Evolutionary conservation across 2,113 vertebrate genomes (phyloP).

Genomic region (Phasianus colchicus): DNA sequence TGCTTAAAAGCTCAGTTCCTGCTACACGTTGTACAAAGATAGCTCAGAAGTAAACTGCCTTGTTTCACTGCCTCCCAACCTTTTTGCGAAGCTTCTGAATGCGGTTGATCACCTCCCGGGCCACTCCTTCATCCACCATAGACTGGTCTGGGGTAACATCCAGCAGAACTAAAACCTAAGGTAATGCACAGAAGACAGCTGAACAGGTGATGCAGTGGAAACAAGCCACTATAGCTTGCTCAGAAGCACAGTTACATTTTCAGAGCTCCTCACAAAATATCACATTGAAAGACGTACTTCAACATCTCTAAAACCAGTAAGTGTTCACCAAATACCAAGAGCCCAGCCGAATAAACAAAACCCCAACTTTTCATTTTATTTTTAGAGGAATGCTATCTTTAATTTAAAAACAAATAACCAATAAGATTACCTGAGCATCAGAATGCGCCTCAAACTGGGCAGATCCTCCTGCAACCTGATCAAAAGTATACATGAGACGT

Average conservation of each 20-base stretch:
- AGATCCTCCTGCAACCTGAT: constrained; percentile 81
- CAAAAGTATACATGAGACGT: constrained; percentile 91
- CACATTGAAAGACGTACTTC: accelerated
- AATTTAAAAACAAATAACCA: background rate
- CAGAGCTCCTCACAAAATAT: background rate
- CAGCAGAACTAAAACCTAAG: constrained; percentile 90
- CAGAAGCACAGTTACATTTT: background rate
- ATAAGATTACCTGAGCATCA: constrained; percentile 87
- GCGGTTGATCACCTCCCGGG: constrained; percentile 96
- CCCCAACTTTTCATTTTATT: background rate
- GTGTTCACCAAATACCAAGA: background rate
- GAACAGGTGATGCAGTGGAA: background rate
- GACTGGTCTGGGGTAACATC: constrained; percentile 94
- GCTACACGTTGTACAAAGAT: background rate
- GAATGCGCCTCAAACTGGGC: constrained; percentile 93
- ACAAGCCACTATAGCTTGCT: background rate
- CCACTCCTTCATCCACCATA: constrained; percentile 96
- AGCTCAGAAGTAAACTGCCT: background rate
- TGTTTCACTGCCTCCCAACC: constrained; percentile 72
- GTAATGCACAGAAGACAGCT: background rate
- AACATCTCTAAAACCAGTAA: background rate
- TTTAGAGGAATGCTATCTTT: background rate
- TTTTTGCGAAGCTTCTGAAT: constrained; percentile 99
- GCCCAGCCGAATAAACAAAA: background rate
- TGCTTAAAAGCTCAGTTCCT: background rate